Conservation (phyloP, 92 coral and sea anemone genomes). For the Epizoanthus scotinus region DNA sequence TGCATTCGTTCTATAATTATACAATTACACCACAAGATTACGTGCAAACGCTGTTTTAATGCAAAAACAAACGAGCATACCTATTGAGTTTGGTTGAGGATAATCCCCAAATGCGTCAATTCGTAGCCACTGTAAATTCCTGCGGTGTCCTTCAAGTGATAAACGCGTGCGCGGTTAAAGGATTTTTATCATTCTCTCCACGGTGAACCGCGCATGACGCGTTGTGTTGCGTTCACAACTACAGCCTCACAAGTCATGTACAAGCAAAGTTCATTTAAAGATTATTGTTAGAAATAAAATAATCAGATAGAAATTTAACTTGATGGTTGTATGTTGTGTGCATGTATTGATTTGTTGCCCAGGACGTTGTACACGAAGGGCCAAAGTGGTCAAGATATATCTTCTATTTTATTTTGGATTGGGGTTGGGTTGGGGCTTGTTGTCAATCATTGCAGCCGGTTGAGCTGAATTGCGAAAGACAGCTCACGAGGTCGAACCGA, state of each 20-base stretch:
- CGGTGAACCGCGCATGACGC: conserved; percentile 23
- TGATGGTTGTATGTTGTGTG: conserved; percentile 14
- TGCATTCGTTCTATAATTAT: conserved; percentile 5
- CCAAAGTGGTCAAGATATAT: conserved; percentile 6
- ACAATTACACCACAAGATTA: conserved; percentile 9
- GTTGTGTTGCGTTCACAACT: conserved; percentile 15
- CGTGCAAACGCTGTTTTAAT: too few species aligned
- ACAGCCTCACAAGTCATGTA: not conserved
- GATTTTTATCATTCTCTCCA: conserved; percentile 18
- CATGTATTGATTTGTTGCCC: conserved; percentile 5
- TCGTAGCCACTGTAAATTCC: conserved; percentile 5
- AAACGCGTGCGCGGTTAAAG: not conserved
- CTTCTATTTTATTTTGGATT: conserved; percentile 4
- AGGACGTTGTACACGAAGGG: not conserved
- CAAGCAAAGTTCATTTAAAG: conserved; percentile 24
- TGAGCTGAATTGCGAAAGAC: too few species aligned
- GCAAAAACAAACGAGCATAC: too few species aligned
- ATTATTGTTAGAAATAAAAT: conserved; percentile 15
- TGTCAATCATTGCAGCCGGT: too few species aligned
- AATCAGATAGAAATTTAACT: conserved; percentile 8
- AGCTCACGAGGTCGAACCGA: too few species aligned
- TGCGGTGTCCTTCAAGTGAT: conserved; percentile 9
- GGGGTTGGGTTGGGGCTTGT: too few species aligned
- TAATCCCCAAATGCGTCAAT: not conserved
- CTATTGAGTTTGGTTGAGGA: too few species aligned